Base-by-base conservation (phyloP, 2,888 invertebrate species). In the Zaprionus lineosus region DNA sequence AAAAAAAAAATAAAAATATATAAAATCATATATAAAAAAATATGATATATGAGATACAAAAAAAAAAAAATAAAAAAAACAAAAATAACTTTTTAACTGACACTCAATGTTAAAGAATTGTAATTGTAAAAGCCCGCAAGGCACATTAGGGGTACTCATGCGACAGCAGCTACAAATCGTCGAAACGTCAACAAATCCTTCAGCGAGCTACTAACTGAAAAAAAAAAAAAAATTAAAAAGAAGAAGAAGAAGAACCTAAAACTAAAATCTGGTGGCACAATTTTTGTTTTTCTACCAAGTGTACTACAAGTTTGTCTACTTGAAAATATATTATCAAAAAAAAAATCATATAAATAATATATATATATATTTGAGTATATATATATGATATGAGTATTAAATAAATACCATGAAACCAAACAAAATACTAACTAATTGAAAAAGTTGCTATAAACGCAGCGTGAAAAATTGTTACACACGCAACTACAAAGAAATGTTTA, bases 181-280 rank as follows among this genome's bases (percentile, higher is more conserved):
- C n/a, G 37, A 69, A 65, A 61, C 65, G 74, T 75, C 81, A 81
- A 77, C 76, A 78, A 64, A 44, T 34, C 48, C 61, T 78, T 68
- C 78, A 71, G 78, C 72, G 66, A 69, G 66, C 66, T 58, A 58
- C 62, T 71, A 77, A 81, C 69, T 59, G 61, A 67, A 39, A 51
- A n/a, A n/a, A n/a, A n/a, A n/a, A n/a, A n/a, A n/a, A n/a, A n/a
- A n/a, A n/a, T n/a, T n/a, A n/a, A n/a, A n/a, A n/a, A n/a, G n/a
- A n/a, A n/a, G n/a, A n/a, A n/a, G n/a, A 77, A 62, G 52, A 74
- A 63, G 43, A 74, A 74, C 58, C 53, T 67, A 58, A 57, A 62
- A 59, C 75, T 74, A 78, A n/a, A n/a, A 83, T 81, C 84, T 81
- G 81, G 84, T 77, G 79, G 81, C 82, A 81, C 81, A 84, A 84